A percentile compares a stretch with the other conserved stretches of the same genome.
phyloP scores from a whole-genome alignment of 1,140 invertebrate genomes.

The Samia ricini region DNA sequence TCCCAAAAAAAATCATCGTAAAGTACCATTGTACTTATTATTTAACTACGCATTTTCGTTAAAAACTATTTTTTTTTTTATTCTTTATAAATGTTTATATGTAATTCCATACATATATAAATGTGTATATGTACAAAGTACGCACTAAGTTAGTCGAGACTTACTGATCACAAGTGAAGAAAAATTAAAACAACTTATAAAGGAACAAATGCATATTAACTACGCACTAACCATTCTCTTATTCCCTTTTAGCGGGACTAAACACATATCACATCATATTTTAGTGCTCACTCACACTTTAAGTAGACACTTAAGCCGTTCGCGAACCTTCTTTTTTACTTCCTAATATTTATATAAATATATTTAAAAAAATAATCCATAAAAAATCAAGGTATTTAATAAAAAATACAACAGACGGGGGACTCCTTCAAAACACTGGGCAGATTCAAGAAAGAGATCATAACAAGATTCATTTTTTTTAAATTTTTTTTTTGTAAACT shows the following conservation, averaged over 20 bases:
- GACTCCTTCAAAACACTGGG: slow-evolving; percentile 74
- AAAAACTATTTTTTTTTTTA: slow-evolving; percentile 59
- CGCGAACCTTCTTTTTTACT: slow-evolving; percentile 34
- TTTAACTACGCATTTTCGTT: slow-evolving; percentile 60
- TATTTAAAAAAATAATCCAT: slow-evolving; percentile 62
- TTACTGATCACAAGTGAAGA: slow-evolving; percentile 69
- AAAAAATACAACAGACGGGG: slow-evolving; percentile 43
- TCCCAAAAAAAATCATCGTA: slow-evolving; percentile 56
- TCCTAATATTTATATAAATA: slow-evolving; percentile 50
- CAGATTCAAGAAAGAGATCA: slow-evolving; percentile 74
- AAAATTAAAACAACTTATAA: slow-evolving; percentile 58
- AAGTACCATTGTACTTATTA: slow-evolving; percentile 75
- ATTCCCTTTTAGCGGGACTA: slow-evolving; percentile 34
- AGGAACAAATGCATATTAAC: slow-evolving; percentile 70
- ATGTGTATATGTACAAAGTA: slow-evolving; percentile 68
- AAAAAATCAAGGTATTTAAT: too few species aligned
- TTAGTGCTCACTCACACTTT: slow-evolving; percentile 40
- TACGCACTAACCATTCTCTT: slow-evolving; percentile 66
- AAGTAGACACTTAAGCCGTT: slow-evolving; percentile 44
- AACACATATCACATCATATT: slow-evolving; percentile 66
- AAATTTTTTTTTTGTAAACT: slow-evolving; percentile 36
- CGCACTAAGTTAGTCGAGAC: slow-evolving; percentile 66
- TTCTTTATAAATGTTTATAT: not conserved
- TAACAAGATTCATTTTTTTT: slow-evolving; percentile 64
- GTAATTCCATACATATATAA: slow-evolving; percentile 11